Conservation (phyloP, 2,888 invertebrate genomes). For the Prosopocoilus inquinatus region DNA sequence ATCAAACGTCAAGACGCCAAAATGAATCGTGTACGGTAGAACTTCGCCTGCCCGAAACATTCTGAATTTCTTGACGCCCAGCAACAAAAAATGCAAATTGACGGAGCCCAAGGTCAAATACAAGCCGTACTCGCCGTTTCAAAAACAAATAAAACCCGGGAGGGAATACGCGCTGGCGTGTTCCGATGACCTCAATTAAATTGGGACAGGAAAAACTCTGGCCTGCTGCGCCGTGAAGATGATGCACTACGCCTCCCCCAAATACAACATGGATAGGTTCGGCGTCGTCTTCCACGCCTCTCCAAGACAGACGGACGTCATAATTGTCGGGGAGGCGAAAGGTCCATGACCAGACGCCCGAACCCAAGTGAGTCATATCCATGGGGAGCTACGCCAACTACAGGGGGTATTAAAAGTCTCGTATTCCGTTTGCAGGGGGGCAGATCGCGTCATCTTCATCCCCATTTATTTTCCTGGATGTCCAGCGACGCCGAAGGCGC, state of each 20-base stretch:
- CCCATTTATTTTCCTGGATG: slow-evolving; percentile 93
- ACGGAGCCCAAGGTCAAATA: slow-evolving; percentile 6
- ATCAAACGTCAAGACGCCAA: too few relatives aligned
- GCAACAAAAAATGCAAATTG: background rate
- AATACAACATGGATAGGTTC: slow-evolving; percentile 67
- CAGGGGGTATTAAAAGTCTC: slow-evolving; percentile 76
- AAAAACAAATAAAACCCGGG: slow-evolving; percentile 49
- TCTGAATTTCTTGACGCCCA: background rate
- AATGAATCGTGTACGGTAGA: too few relatives aligned
- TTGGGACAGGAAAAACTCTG: slow-evolving; percentile 61
- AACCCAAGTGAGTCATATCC: slow-evolving; percentile 71
- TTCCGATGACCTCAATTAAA: slow-evolving; percentile 65
- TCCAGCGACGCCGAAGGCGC: slow-evolving; percentile 91
- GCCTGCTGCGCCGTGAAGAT: slow-evolving; percentile 69
- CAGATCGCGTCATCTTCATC: slow-evolving; percentile 76
- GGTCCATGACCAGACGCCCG: slow-evolving; percentile 64
- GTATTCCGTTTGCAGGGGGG: slow-evolving; percentile 73
- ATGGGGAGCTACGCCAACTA: slow-evolving; percentile 80
- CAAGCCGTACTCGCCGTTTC: slow-evolving; percentile 64
- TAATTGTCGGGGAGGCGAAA: slow-evolving; percentile 63
- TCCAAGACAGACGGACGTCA: slow-evolving; percentile 62
- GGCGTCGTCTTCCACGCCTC: slow-evolving; percentile 65
- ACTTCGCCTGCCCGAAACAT: too few relatives aligned
- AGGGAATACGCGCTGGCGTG: slow-evolving; percentile 62
- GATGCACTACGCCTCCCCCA: slow-evolving; percentile 67